These are phyloP conservation scores for Cryptocephalus primarius DNA, from an alignment of 2,888 invertebrate genomes.

Conservation along the genomic window DNA sequence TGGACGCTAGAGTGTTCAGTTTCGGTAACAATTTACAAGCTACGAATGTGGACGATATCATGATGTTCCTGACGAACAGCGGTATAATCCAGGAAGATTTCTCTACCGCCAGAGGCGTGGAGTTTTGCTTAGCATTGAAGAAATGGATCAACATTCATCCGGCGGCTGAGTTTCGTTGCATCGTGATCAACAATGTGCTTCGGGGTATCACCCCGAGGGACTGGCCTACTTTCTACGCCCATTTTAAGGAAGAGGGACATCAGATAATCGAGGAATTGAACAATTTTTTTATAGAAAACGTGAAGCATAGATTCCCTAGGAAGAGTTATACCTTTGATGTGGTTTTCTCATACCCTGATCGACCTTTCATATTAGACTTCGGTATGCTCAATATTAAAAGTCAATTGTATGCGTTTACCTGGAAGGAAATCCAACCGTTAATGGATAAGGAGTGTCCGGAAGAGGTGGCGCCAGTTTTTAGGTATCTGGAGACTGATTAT, in stretches of 20 bases:
- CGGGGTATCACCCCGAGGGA: constrained; percentile 33
- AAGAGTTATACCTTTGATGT: constrained; percentile 30
- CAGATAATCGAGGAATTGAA: constrained; percentile 25
- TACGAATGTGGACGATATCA: constrained; percentile 26
- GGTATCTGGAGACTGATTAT: constrained; percentile 31
- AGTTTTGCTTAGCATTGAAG: constrained; percentile 27
- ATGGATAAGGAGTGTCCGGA: constrained; percentile 24
- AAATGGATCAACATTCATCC: constrained; percentile 34
- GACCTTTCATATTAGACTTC: constrained; percentile 28
- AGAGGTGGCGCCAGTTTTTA: constrained; percentile 30
- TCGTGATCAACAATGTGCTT: constrained; percentile 30
- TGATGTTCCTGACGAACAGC: constrained; percentile 28
- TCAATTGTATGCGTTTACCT: constrained; percentile 31
- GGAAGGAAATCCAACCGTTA: constrained; percentile 32
- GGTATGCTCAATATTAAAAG: constrained; percentile 29
- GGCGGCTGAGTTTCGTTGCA: constrained; percentile 33
- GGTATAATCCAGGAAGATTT: constrained; percentile 29
- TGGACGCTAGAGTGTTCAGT: constrained; percentile 32
- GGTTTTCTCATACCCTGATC: constrained; percentile 26
- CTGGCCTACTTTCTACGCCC: constrained; percentile 33
- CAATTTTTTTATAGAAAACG: constrained; percentile 25
- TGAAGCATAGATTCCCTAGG: constrained; percentile 24
- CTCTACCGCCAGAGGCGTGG: constrained; percentile 19
- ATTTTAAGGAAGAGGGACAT: constrained; percentile 30
- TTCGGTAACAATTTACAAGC: constrained; percentile 30